Percentiles rank a stretch among this genome's conserved stretches.
Evolutionary conservation across 2,113 vertebrate genomes (phyloP).

Genomic region (Mesembrinibis cayennensis): DNA sequence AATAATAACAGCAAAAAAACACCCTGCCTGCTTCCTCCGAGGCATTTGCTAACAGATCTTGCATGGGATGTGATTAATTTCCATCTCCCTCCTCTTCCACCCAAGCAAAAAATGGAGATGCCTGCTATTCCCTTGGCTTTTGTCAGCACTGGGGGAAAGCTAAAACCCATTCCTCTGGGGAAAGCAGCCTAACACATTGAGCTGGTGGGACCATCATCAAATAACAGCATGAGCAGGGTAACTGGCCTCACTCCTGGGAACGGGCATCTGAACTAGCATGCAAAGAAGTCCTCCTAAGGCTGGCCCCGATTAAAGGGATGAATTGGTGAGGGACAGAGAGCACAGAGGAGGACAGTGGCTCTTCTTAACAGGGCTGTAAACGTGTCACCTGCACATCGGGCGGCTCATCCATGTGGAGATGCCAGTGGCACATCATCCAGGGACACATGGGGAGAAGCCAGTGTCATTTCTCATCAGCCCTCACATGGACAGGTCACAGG

Average conservation of each 20-base stretch:
- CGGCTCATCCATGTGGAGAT: not conserved
- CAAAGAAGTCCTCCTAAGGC: not conserved
- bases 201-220: not conserved
- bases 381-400: not conserved
- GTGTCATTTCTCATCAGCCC: conserved; percentile 56
- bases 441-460: not conserved
- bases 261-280: rapidly evolving
- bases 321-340: not conserved
- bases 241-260: rapidly evolving
- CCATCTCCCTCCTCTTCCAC: not conserved
- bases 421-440: not conserved
- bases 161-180: not conserved
- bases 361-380: not conserved
- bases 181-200: rapidly evolving
- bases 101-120: not conserved
- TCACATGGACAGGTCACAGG: not conserved
- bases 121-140: not conserved
- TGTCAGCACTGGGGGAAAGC: not conserved
- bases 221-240: not conserved
- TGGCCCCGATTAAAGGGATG: not conserved
- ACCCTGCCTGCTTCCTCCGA: not conserved
- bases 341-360: rapidly evolving
- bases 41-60: not conserved
- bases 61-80: not conserved
- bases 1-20: not conserved